Evolutionary conservation across 2,888 invertebrate genomes (phyloP), one percentile per base, ranked within the genome.

Genomic region (Philaethria dido): DNA sequence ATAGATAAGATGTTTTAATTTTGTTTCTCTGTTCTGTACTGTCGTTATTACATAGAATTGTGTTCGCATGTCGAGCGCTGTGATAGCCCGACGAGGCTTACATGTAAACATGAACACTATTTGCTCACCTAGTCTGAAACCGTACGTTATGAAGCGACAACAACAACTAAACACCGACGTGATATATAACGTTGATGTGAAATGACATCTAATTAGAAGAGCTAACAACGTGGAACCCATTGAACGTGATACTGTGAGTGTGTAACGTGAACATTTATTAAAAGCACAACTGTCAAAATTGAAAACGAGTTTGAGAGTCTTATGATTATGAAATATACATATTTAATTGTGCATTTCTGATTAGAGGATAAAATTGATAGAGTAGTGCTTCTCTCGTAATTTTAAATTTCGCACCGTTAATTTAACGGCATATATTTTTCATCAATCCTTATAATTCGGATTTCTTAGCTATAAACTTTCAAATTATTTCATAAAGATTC

Each of bases 131-230:
- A 89, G 77, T 80, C 77, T 76, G 84, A 86, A 83, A 86, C 80
- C 76, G 79, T 78, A 85, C 81, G 77, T 81, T 79, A 81, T 77
- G 79, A 89, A 89, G 89, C 89, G 78, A 89, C 89, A 88, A 90
- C 91, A 89, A 82, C 87, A 89, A 92, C 90, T 91, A 88, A 91
- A 89, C 89, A 89, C 80, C 83, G 78, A 90, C 75, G 82, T 74
- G 76, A 67, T 72, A 66, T 64, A 65, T 78, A 77, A 77, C 75
- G 76, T 75, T 73, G 66, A 73, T 79, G 83, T 82, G 78, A 80
- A 78, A 77, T 80, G 80, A 77, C 76, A 80, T 75, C 77, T 80
- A 83, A 77, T 77, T 81, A 71, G 45, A 68, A 64, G 60, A 68
- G n/a, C 64, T 60, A 50, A 59, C 48, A 64, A 67, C 44, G 62